phyloP scores from a whole-genome alignment of 1,140 invertebrate genomes.

The Zophobas morio region DNA sequence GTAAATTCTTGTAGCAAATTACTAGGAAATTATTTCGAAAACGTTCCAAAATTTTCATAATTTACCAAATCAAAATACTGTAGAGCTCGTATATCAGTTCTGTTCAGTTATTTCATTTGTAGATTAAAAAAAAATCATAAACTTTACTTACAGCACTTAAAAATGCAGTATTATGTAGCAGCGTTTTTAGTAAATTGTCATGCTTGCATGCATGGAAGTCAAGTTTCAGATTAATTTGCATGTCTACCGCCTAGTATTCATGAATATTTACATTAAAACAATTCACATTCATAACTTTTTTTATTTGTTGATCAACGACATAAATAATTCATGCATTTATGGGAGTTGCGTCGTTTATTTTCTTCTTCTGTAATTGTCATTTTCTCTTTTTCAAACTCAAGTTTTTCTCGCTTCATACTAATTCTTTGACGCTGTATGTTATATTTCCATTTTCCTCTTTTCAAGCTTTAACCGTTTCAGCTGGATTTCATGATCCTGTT shows the following conservation, averaged over 20 bases:
- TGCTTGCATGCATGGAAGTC: slow-evolving; percentile 17
- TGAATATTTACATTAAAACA: slow-evolving; percentile 17
- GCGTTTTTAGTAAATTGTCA: slow-evolving; percentile 28
- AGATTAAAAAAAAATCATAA: slow-evolving; percentile 27
- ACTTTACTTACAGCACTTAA: slow-evolving; percentile 15
- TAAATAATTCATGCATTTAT: slow-evolving; percentile 24
- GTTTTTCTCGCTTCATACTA: slow-evolving; percentile 12
- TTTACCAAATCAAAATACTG: too few species aligned
- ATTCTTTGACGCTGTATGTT: slow-evolving; percentile 14
- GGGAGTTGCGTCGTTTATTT: neutral
- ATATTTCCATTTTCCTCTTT: slow-evolving; percentile 17
- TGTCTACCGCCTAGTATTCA: slow-evolving; percentile 26
- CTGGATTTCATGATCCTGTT: slow-evolving; percentile 9
- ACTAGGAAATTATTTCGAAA: too few species aligned
- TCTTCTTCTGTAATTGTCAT: slow-evolving; percentile 3
- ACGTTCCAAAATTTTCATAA: too few species aligned
- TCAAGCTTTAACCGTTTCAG: slow-evolving; percentile 21
- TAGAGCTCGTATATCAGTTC: too few species aligned
- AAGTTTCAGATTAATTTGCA: slow-evolving; percentile 12
- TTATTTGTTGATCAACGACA: slow-evolving; percentile 20
- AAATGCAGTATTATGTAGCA: slow-evolving; percentile 34
- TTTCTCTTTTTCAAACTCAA: neutral
- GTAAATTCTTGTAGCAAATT: too few species aligned
- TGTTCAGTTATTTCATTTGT: neutral
- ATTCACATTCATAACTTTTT: neutral